A percentile compares a stretch with the other conserved stretches of the same genome.
Conservation (phyloP, 2,888 invertebrate species). For the Drosophila cognata region DNA sequence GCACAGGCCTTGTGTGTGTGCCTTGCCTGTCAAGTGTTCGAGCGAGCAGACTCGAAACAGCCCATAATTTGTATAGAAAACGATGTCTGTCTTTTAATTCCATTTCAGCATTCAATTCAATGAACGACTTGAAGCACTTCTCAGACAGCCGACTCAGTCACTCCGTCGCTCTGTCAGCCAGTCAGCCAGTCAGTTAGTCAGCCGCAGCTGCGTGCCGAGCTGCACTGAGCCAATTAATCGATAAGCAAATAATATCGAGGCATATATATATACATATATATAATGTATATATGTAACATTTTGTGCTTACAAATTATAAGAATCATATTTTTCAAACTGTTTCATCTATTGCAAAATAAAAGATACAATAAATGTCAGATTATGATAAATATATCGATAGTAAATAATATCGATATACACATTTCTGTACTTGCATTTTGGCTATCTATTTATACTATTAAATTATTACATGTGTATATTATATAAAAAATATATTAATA, state of each 20-base stretch:
- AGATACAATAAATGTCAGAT: not conserved
- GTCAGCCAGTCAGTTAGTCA: slow-evolving; percentile 8
- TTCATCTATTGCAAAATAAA: not conserved
- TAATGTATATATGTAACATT: not conserved
- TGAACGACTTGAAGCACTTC: slow-evolving; percentile 63
- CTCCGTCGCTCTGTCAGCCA: not conserved
- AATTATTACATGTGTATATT: no score
- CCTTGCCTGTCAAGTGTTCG: slow-evolving; percentile 33
- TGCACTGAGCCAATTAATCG: slow-evolving; percentile 39
- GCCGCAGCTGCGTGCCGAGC: slow-evolving; percentile 59
- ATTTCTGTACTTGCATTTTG: no score
- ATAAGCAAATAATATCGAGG: no score
- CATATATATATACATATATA: not conserved
- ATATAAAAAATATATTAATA: no score
- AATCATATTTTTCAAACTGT: not conserved
- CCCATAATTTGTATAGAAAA: slow-evolving; percentile 56
- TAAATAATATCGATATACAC: not conserved
- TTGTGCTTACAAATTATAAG: not conserved
- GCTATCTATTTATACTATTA: no score
- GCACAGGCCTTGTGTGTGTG: slow-evolving; percentile 1
- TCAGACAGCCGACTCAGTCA: slow-evolving; percentile 15
- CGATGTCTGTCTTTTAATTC: slow-evolving; percentile 61
- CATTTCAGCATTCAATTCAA: slow-evolving; percentile 71
- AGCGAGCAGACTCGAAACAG: slow-evolving; percentile 35
- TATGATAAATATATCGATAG: not conserved